Percentiles rank a stretch among this genome's conserved stretches.
Conservation (phyloP, 2,113 vertebrate genomes). For the Eretmochelys imbricata region DNA sequence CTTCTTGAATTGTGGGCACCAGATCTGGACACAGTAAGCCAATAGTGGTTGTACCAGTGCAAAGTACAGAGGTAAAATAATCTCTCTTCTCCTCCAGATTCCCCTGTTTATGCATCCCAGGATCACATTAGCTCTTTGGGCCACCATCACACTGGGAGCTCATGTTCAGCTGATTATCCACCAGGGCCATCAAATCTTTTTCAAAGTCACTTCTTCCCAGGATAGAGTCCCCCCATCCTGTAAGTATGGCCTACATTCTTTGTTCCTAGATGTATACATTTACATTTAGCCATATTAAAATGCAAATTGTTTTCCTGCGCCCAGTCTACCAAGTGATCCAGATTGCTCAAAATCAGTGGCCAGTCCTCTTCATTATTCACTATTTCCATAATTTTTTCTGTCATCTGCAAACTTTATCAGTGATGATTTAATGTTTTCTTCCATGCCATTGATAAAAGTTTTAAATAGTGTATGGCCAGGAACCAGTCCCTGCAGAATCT, state of each 20-base stretch:
- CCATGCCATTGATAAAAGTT: neutral
- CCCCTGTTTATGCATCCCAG: neutral
- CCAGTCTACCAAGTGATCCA: neutral
- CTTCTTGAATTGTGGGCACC: neutral
- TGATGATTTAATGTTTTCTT: neutral
- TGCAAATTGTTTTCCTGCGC: neutral
- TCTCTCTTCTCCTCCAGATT: neutral
- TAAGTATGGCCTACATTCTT: neutral
- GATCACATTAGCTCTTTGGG: neutral
- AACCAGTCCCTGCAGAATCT: neutral
- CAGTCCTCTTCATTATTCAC: neutral
- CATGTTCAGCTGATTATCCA: neutral
- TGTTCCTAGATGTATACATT: neutral
- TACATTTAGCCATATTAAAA: neutral
- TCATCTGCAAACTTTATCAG: neutral
- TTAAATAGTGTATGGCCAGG: neutral
- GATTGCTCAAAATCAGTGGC: neutral
- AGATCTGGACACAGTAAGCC: neutral
- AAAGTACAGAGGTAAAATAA: neutral
- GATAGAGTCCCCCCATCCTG: neutral
- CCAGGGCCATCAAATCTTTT: neutral
- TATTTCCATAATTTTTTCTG: neutral
- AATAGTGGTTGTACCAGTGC: neutral
- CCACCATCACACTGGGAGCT: neutral
- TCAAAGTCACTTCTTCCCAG: neutral